Evolutionary conservation across 2,797 vertebrate genomes (phyloP).

Genomic region (Alosa sapidissima): DNA sequence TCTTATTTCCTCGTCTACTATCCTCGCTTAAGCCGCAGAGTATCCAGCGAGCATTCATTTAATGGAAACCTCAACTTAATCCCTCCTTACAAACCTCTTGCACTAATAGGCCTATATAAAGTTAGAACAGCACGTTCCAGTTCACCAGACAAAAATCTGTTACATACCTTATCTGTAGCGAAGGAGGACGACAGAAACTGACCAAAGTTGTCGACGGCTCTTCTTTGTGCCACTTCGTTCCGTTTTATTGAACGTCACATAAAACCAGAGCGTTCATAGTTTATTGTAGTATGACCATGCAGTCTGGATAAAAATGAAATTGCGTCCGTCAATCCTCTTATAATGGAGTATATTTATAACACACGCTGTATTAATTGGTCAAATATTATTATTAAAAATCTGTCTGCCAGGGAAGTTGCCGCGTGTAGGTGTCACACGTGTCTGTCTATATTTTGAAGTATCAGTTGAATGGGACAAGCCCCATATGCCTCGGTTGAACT

Average conservation of each 20-base stretch:
- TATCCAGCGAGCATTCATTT: conserved; percentile 71
- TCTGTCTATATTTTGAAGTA: conserved; percentile 13
- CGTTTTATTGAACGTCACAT: conserved; percentile 41
- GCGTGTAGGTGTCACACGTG: conserved; percentile 1
- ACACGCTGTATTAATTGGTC: neutral
- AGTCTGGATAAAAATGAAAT: neutral
- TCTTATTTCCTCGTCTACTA: conserved; percentile 57
- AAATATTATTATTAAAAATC: neutral
- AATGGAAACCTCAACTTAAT: conserved; percentile 67
- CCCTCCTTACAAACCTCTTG: conserved; percentile 56
- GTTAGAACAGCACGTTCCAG: conserved; percentile 38
- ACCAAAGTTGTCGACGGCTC: conserved; percentile 59
- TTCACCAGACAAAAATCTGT: conserved; percentile 46
- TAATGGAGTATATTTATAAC: neutral
- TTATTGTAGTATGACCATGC: neutral
- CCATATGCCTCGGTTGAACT: conserved; percentile 55
- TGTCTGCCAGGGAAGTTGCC: neutral
- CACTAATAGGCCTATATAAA: conserved; percentile 33
- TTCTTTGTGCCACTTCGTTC: conserved; percentile 22
- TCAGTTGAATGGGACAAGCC: conserved; percentile 42
- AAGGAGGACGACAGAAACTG: conserved; percentile 62
- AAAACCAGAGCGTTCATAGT: conserved; percentile 42
- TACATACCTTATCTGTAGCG: conserved; percentile 80
- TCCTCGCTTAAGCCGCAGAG: conserved; percentile 66
- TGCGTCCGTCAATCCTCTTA: conserved; percentile 10